Conservation (phyloP, 1,140 invertebrate species). For the Dufourea novaeangliae region DNA sequence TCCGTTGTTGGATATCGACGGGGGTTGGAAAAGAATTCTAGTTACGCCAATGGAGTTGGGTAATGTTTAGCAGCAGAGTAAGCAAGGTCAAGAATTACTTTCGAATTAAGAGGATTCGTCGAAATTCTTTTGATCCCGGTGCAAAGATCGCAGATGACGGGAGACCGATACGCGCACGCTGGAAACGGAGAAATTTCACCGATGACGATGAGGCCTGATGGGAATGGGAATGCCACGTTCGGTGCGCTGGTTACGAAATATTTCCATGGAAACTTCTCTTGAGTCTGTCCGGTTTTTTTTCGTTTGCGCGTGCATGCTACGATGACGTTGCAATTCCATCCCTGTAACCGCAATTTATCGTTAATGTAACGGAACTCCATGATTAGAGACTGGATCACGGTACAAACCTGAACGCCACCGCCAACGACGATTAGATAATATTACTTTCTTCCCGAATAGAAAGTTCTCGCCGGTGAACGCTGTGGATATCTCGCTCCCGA, state of each 20-base stretch:
- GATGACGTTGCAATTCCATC: slow-evolving; percentile 25
- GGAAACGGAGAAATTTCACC: neutral
- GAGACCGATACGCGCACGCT: neutral
- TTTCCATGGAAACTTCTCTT: neutral
- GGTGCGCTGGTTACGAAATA: neutral
- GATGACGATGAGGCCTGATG: neutral
- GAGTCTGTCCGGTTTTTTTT: too few species aligned
- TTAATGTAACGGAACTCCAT: slow-evolving; percentile 58
- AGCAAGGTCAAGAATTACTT: neutral
- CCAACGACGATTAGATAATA: slow-evolving; percentile 74
- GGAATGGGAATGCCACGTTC: too few species aligned
- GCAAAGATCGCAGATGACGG: neutral
- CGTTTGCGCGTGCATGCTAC: neutral
- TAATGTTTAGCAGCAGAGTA: too few species aligned
- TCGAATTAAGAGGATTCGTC: neutral
- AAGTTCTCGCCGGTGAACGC: slow-evolving; percentile 64
- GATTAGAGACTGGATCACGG: slow-evolving; percentile 8
- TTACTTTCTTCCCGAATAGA: slow-evolving; percentile 77
- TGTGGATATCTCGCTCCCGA: neutral
- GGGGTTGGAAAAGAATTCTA: too few species aligned
- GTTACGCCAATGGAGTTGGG: too few species aligned
- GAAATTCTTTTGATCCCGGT: neutral
- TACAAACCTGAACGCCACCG: slow-evolving; percentile 1
- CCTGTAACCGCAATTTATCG: slow-evolving; percentile 47
- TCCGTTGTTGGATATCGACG: neutral